A percentile compares a stretch with the other conserved stretches of the same genome.
Conservation (phyloP, 1,140 invertebrate species). For the Zaprionus davidi region DNA sequence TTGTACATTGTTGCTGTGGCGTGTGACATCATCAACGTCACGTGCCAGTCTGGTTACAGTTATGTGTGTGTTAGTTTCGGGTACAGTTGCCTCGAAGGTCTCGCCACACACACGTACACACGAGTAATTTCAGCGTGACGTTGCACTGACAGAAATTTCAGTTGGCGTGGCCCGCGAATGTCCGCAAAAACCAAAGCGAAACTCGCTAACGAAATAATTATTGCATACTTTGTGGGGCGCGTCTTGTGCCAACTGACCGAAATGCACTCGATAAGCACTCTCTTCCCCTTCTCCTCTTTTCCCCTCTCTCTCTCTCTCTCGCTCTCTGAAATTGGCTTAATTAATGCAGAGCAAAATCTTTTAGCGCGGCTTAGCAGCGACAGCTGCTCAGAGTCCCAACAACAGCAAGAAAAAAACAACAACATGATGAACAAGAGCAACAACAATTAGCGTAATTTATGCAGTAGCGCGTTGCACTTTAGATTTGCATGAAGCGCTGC, state of each 20-base stretch:
- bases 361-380: constrained; percentile 46
- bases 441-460: constrained; percentile 73
- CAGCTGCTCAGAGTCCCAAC: background rate
- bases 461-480: constrained; percentile 57
- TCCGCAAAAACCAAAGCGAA: constrained; percentile 18
- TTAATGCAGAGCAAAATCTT: constrained; percentile 76
- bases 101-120: background rate
- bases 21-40: constrained; percentile 76
- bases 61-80: constrained; percentile 4
- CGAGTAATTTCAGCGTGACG: constrained; percentile 12
- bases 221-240: constrained; percentile 52
- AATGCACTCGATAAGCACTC: constrained; percentile 35
- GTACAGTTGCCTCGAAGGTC: constrained; percentile 11
- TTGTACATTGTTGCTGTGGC: constrained; percentile 62
- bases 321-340: constrained; percentile 62
- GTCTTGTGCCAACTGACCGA: constrained; percentile 30
- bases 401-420: background rate
- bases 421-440: constrained; percentile 11
- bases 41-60: constrained; percentile 11
- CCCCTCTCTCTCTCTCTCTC: background rate
- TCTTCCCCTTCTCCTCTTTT: too few relatives aligned
- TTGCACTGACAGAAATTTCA: constrained; percentile 69
- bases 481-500: constrained; percentile 59
- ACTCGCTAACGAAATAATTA: constrained; percentile 65
- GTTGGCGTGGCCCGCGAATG: constrained; percentile 43